Percentiles rank a stretch among this genome's conserved stretches.
Evolutionary conservation across 1,140 invertebrate genomes (phyloP).

Genomic region (Physella acuta): DNA sequence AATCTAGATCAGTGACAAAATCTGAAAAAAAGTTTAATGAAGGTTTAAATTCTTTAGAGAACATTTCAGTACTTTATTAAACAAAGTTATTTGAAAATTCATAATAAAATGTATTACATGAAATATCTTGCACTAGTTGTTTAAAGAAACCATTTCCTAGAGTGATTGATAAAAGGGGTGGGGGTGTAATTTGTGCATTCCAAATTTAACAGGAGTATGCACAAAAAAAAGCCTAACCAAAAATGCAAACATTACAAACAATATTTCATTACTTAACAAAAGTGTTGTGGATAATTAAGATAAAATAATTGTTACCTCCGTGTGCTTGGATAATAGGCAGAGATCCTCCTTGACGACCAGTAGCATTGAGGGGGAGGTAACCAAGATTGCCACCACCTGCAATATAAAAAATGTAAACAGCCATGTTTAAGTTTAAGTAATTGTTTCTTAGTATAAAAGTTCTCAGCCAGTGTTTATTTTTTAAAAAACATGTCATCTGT

Average conservation of each 20-base stretch:
- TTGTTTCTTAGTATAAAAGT: not conserved
- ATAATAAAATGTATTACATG: too few species aligned
- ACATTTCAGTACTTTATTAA: too few species aligned
- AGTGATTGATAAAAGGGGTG: too few species aligned
- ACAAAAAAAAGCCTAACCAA: too few species aligned
- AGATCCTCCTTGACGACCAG: slow-evolving; percentile 75
- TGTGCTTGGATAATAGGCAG: slow-evolving; percentile 73
- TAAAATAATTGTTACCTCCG: slow-evolving; percentile 43
- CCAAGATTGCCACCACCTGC: slow-evolving; percentile 78
- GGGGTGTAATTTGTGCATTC: too few species aligned
- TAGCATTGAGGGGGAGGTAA: slow-evolving; percentile 81
- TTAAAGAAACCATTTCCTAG: too few species aligned
- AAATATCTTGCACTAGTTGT: too few species aligned
- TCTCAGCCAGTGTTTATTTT: not conserved
- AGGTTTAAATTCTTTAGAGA: too few species aligned
- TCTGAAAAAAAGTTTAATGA: too few species aligned
- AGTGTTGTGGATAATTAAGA: not conserved
- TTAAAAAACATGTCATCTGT: not conserved
- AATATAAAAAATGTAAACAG: slow-evolving; percentile 41
- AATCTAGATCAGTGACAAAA: slow-evolving; percentile 91
- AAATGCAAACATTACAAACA: too few species aligned
- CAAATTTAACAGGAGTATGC: too few species aligned
- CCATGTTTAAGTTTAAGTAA: not conserved
- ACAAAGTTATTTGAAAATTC: too few species aligned
- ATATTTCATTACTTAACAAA: not conserved